phyloP scores from a whole-genome alignment of 2,888 invertebrate species.

The Idaea dimidiata region DNA sequence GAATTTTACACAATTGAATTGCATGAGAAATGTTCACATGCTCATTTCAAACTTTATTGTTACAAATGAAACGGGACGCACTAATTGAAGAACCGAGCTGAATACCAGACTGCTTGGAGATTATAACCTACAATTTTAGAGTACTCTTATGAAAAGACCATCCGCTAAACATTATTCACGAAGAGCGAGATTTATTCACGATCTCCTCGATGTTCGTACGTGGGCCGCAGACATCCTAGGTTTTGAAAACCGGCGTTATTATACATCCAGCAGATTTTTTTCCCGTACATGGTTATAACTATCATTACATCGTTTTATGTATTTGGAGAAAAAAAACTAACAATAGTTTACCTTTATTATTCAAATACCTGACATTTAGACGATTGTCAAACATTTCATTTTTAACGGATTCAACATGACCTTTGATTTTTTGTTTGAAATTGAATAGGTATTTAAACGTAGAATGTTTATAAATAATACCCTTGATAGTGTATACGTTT shows the following conservation, averaged over 20 bases:
- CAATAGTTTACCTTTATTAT: constrained; percentile 38
- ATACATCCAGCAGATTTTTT: constrained; percentile 42
- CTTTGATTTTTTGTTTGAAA: constrained; percentile 40
- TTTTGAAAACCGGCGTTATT: constrained; percentile 15
- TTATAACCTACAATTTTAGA: constrained; percentile 6
- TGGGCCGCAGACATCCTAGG: constrained; percentile 54
- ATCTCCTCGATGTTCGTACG: constrained; percentile 55
- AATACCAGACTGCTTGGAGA: neutral
- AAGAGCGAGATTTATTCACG: constrained; percentile 61
- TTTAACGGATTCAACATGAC: constrained; percentile 15
- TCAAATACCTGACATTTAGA: constrained; percentile 35
- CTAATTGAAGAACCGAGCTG: constrained; percentile 12
- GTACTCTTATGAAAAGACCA: neutral
- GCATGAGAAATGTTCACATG: constrained; percentile 43
- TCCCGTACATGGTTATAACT: constrained; percentile 52
- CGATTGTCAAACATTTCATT: constrained; percentile 30
- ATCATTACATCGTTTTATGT: constrained; percentile 40
- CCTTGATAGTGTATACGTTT: constrained; percentile 46
- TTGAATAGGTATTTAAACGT: constrained; percentile 41
- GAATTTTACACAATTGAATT: constrained; percentile 45
- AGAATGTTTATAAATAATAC: constrained; percentile 67
- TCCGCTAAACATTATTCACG: constrained; percentile 7
- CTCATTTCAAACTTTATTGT: constrained; percentile 33
- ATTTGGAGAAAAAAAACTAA: constrained; percentile 38
- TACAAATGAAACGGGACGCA: constrained; percentile 23